A percentile compares a stretch with the other conserved stretches of the same genome.
These are phyloP conservation scores for Siphlonurus alternatus DNA, from an alignment of 2,888 invertebrate species.

Conservation along the genomic window DNA sequence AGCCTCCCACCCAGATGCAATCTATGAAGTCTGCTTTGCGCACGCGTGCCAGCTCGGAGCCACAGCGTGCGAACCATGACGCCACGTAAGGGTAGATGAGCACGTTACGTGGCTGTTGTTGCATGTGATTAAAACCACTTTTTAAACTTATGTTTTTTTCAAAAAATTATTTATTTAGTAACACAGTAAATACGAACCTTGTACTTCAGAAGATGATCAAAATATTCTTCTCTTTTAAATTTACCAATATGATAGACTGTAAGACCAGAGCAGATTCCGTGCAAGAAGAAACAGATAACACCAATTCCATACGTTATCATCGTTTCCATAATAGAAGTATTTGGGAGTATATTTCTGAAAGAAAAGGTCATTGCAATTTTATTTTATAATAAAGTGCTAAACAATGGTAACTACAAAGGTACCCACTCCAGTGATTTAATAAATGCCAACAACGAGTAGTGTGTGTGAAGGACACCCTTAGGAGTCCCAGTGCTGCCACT, in stretches of 20 bases:
- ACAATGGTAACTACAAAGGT: not conserved
- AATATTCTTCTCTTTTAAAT: not conserved
- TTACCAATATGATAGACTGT: not conserved
- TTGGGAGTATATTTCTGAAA: not conserved
- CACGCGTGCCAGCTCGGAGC: not conserved
- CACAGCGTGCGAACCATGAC: slow-evolving; percentile 3
- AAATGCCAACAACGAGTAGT: not conserved
- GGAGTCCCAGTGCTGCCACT: slow-evolving; percentile 7
- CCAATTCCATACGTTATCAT: not conserved
- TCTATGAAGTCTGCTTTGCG: not conserved
- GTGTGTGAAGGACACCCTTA: slow-evolving; percentile 6
- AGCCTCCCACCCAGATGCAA: not conserved
- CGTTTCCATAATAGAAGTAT: not conserved
- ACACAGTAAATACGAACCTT: not conserved
- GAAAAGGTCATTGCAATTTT: too few relatives aligned
- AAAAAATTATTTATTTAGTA: too few relatives aligned
- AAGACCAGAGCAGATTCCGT: not conserved
- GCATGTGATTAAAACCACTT: too few relatives aligned
- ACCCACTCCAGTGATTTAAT: not conserved
- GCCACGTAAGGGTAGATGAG: slow-evolving; percentile 4
- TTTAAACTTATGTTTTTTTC: too few relatives aligned
- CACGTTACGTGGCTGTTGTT: not conserved
- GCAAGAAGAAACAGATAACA: not conserved
- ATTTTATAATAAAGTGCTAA: not conserved
- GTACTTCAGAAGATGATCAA: not conserved